A percentile compares a stretch with the other conserved stretches of the same genome.
Conservation (phyloP, 2,888 invertebrate species). For the Acheta domesticus region DNA sequence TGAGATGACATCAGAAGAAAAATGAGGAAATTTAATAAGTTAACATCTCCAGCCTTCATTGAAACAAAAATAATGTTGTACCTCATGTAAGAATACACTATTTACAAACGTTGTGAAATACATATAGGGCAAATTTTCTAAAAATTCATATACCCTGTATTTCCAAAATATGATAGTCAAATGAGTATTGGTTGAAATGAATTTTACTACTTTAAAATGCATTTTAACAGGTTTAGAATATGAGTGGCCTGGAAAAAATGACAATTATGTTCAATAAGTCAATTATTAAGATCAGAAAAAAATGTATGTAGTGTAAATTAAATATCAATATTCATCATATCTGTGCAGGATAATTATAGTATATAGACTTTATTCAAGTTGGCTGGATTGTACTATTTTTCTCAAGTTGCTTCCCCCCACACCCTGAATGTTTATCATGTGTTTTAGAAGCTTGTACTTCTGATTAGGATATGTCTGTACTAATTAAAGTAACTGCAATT, state of each 20-base stretch:
- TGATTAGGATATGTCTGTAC: conserved; percentile 22
- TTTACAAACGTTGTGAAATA: background rate
- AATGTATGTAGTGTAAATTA: background rate
- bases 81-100: too few relatives aligned
- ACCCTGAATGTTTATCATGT: conserved; percentile 18
- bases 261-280: too few relatives aligned
- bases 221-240: too few relatives aligned
- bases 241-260: too few relatives aligned
- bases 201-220: too few relatives aligned
- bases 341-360: background rate
- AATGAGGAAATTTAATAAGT: too few relatives aligned
- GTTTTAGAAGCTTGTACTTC: conserved; percentile 22
- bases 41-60: too few relatives aligned
- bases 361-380: background rate
- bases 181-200: too few relatives aligned
- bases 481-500: conserved; percentile 1
- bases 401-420: background rate
- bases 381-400: conserved; percentile 18
- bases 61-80: too few relatives aligned
- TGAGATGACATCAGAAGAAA: too few relatives aligned
- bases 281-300: too few relatives aligned
- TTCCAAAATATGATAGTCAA: background rate
- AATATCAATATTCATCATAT: background rate
- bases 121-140: background rate
- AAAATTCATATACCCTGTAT: background rate